These are phyloP conservation scores for Conomelus anceps DNA, from an alignment of 2,888 invertebrate species.

Conservation along the genomic window DNA sequence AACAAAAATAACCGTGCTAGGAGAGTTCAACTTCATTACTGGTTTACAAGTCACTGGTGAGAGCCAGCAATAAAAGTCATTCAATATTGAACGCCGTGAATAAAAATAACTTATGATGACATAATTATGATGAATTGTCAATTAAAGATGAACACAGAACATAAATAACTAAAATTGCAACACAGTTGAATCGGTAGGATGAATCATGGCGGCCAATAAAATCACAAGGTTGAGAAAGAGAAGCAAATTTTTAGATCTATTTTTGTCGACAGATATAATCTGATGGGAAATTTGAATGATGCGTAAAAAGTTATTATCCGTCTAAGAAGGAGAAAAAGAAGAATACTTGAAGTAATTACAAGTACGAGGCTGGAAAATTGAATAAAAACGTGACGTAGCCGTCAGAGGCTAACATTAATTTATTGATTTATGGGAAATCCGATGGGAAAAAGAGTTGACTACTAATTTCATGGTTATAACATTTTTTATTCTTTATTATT, in stretches of 20 bases:
- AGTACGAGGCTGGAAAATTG: neutral
- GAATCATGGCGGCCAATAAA: neutral
- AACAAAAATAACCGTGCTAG: too few relatives aligned
- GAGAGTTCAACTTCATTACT: neutral
- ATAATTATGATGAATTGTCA: neutral
- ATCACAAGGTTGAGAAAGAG: neutral
- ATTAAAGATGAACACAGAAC: neutral
- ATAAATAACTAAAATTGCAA: neutral
- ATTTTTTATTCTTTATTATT: neutral
- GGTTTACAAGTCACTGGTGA: too few relatives aligned
- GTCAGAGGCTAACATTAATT: neutral
- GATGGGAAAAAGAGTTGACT: neutral
- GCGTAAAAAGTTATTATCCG: neutral
- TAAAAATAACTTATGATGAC: neutral
- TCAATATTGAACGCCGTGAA: neutral
- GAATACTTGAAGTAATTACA: neutral
- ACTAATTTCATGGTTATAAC: neutral
- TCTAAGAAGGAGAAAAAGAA: too few relatives aligned
- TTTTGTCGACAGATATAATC: neutral
- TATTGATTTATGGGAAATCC: neutral
- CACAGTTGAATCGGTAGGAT: neutral
- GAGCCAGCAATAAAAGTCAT: neutral
- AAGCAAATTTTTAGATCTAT: neutral
- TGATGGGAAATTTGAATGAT: neutral
- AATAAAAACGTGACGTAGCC: neutral